Conservation (phyloP, 2,113 vertebrate genomes). For the Hemiprocne comata region DNA sequence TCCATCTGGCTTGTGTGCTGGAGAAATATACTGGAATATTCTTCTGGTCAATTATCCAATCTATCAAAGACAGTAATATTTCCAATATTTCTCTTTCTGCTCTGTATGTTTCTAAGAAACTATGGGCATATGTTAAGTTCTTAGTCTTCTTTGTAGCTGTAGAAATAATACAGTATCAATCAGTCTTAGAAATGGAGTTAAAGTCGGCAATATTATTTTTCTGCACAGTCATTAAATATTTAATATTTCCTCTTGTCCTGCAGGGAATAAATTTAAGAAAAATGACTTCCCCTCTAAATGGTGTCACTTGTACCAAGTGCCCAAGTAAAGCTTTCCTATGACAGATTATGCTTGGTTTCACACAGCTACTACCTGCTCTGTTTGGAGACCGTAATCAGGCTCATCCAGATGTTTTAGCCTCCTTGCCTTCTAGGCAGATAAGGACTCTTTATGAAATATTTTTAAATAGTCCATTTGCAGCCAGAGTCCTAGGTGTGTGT, state of each 20-base stretch:
- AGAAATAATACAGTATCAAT: constrained; percentile 28
- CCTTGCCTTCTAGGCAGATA: not conserved
- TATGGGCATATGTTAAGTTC: not conserved
- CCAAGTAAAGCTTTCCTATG: not conserved
- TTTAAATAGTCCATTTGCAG: not conserved
- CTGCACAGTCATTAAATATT: not conserved
- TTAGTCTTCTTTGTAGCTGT: not conserved
- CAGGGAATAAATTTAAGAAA: not conserved
- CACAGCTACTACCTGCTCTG: not conserved
- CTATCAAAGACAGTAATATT: not conserved
- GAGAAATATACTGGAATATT: not conserved
- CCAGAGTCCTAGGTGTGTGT: not conserved
- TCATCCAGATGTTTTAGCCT: not conserved
- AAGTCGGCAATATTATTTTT: constrained; percentile 36
- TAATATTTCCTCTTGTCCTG: constrained; percentile 7
- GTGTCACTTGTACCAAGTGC: not conserved
- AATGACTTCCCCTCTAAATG: not conserved
- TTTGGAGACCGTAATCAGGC: not conserved
- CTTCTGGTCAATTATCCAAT: not conserved
- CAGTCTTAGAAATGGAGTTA: constrained; percentile 11
- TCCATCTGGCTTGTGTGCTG: not conserved
- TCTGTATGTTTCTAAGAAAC: not conserved
- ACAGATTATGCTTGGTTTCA: not conserved
- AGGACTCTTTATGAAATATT: not conserved
- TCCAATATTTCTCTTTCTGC: not conserved